Evolutionary conservation across 37 sponge, comb jelly and placozoan species (phyloP), one percentile per base, ranked within the genome.

Genomic region (Haliclona indistincta): DNA sequence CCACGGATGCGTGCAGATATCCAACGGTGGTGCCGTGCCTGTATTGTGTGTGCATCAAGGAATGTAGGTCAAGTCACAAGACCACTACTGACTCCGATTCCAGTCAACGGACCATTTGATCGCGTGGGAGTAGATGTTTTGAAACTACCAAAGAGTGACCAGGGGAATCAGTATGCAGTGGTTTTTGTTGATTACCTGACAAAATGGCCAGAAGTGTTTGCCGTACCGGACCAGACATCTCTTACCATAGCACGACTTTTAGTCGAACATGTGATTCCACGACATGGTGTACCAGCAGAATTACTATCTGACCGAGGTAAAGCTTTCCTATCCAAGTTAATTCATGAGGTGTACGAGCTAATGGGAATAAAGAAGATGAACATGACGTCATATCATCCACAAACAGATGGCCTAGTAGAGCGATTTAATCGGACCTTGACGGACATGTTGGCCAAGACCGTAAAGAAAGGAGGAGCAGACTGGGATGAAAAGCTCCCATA

Each of bases 201-300:
- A 17, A 81, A 81, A 40, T 87, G 88, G 83, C 83, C 89, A 29
- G 89, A 88, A 54, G 88, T 77, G n/a, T 87, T 71, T 41, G 43
- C 88, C 17, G 43, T 63, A 7, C 3, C 61, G 13, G 79, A 82
- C 43, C 89, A 82, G 30, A 67, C 77, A 64, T 82, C 88, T 11
- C 49, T 49, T 34, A 87, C 88, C 3, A 77, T 87, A 29, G 88
- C 88, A 22, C 52, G 51, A 11, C 64, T 86, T 1, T 38, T 86
- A 36, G 75, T 86, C 45, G 76, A 75, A 63, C n/a, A 80, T n/a
- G 61, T 86, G 58, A 43, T 86, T 15, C 63, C 81, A 36, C 51
- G 81, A 3, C 87, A 80, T 75, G 88, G 88, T 56, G 88, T 87
- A 1, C 88, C 88, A 10, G 10, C 58, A 11, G 71, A 75, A 33